phyloP scores from a whole-genome alignment of 2,113 vertebrate species.

The Dromaius novaehollandiae region DNA sequence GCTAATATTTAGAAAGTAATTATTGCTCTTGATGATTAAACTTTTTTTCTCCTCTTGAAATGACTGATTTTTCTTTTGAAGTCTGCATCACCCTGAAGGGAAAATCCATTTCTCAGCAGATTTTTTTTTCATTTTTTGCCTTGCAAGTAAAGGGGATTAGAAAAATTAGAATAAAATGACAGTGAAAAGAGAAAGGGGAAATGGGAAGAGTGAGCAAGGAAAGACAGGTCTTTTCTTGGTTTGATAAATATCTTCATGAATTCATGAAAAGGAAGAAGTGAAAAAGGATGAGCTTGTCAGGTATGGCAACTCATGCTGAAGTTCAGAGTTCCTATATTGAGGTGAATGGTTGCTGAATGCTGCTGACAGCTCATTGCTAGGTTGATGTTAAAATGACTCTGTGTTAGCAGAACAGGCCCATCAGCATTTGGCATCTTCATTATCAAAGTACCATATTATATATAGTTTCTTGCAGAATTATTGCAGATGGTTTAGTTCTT shows the following conservation, averaged over 20 bases:
- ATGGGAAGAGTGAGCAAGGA: not conserved
- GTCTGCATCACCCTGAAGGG: constrained; percentile 47
- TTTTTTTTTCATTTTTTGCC: not conserved
- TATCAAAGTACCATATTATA: not conserved
- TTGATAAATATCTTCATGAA: not conserved
- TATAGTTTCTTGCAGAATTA: not conserved
- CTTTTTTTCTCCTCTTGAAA: constrained; percentile 22
- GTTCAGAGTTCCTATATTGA: not conserved
- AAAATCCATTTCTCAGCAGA: constrained; percentile 58
- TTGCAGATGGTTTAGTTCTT: not conserved
- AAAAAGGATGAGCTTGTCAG: not conserved
- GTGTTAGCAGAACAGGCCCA: not conserved
- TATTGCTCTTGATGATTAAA: constrained; percentile 67
- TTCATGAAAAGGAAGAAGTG: not conserved
- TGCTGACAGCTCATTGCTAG: not conserved
- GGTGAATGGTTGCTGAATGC: not conserved
- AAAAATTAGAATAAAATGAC: constrained; percentile 23
- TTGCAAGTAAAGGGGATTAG: constrained; percentile 43
- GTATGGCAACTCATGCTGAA: not conserved
- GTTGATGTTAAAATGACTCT: not conserved
- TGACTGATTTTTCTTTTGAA: constrained; percentile 67
- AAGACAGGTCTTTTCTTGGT: not conserved
- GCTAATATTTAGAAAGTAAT: constrained; percentile 72
- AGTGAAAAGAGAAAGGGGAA: not conserved
- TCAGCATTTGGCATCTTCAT: not conserved